Evolutionary conservation across 2,797 vertebrate species (phyloP).

Genomic region (Microhierax caerulescens): DNA sequence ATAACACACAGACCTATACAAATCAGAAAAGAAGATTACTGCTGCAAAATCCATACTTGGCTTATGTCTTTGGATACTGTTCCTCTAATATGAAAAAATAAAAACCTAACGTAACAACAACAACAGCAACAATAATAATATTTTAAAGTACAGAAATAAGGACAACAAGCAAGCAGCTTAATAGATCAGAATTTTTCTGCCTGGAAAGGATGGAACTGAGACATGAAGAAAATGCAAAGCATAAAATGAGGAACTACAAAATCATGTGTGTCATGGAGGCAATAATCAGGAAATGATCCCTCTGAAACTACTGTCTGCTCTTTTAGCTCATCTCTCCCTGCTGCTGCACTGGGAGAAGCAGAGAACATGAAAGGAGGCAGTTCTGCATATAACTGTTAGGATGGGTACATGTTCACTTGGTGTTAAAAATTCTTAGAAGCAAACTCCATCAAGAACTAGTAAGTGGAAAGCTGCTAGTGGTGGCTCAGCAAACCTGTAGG

Average conservation of each 20-base stretch:
- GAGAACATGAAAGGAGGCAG: background rate
- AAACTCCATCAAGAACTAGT: background rate
- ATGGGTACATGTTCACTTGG: fast-evolving
- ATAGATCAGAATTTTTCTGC: background rate
- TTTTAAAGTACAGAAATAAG: background rate
- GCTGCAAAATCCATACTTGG: background rate
- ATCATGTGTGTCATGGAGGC: fast-evolving
- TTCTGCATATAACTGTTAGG: background rate
- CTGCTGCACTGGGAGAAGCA: background rate
- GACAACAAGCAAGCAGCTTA: background rate
- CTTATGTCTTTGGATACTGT: background rate
- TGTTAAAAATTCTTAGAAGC: background rate
- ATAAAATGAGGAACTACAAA: background rate
- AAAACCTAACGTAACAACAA: background rate
- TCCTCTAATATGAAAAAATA: background rate
- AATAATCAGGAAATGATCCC: background rate
- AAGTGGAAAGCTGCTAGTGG: fast-evolving
- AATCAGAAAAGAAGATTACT: background rate
- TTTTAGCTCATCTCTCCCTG: background rate
- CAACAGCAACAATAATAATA: background rate
- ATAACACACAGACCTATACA: fast-evolving
- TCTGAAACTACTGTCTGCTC: background rate
- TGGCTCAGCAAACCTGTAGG: background rate
- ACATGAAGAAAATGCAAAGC: background rate
- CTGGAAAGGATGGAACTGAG: background rate